phyloP scores from a whole-genome alignment of 2,888 invertebrate species.

The Pyrrhosoma nymphula region DNA sequence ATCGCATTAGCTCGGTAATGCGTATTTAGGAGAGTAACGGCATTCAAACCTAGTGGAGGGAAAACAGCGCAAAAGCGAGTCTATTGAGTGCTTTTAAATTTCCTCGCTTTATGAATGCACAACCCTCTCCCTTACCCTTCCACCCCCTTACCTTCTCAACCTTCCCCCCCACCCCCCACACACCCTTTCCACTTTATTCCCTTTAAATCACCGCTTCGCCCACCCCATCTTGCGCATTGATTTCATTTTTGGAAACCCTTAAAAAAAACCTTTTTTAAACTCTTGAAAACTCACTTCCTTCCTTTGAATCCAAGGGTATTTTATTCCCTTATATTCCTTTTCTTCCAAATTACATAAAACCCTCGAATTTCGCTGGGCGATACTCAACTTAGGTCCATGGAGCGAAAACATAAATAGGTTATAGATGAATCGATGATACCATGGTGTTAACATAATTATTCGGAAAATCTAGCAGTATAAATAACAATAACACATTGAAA shows the following conservation, averaged over 20 bases:
- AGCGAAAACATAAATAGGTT: too few species aligned
- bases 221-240: not conserved
- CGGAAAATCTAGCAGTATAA: too few species aligned
- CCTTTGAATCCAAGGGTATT: not conserved
- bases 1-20: not conserved
- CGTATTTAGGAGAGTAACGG: not conserved
- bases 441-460: too few species aligned
- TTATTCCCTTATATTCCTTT: not conserved
- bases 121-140: too few species aligned
- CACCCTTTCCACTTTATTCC: not conserved
- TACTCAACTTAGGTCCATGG: too few species aligned
- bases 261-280: not conserved
- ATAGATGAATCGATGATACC: too few species aligned
- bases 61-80: not conserved
- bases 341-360: too few species aligned
- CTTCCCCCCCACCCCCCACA: not conserved
- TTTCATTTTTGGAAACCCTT: not conserved
- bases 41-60: not conserved
- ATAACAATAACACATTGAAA: too few species aligned
- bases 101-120: not conserved
- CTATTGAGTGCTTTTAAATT: not conserved
- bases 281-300: not conserved
- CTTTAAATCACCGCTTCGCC: not conserved
- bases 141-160: too few species aligned
- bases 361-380: too few species aligned